Conservation (phyloP, 2,113 vertebrate genomes). For the Bungarus multicinctus region DNA sequence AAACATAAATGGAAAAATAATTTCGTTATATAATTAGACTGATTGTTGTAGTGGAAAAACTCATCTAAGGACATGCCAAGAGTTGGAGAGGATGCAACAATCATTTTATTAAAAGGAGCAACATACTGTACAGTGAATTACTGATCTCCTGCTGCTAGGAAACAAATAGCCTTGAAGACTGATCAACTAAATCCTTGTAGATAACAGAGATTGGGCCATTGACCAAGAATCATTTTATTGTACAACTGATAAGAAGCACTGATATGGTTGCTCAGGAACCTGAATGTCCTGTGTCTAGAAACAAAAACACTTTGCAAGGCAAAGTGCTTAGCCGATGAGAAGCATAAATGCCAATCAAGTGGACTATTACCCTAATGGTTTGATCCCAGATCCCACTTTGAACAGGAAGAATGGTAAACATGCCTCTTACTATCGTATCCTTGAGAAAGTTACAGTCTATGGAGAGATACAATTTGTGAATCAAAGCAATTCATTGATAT, state of each 20-base stretch:
- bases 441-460: not conserved
- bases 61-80: not conserved
- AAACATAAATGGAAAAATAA: not conserved
- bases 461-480: not conserved
- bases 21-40: not conserved
- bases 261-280: not conserved
- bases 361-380: not conserved
- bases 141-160: not conserved
- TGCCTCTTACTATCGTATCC: not conserved
- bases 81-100: not conserved
- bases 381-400: not conserved
- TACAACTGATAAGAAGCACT: not conserved
- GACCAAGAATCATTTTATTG: not conserved
- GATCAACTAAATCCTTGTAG: not conserved
- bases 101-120: not conserved
- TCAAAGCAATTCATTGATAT: not conserved
- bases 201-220: not conserved
- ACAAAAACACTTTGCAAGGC: not conserved
- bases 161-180: not conserved
- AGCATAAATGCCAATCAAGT: not conserved
- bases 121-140: not conserved
- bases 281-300: not conserved
- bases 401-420: not conserved
- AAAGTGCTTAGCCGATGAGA: not conserved
- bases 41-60: not conserved